Percentiles rank a stretch among this genome's conserved stretches.
Conservation (phyloP, 2,113 vertebrate species). For the Bubalus kerabau region DNA sequence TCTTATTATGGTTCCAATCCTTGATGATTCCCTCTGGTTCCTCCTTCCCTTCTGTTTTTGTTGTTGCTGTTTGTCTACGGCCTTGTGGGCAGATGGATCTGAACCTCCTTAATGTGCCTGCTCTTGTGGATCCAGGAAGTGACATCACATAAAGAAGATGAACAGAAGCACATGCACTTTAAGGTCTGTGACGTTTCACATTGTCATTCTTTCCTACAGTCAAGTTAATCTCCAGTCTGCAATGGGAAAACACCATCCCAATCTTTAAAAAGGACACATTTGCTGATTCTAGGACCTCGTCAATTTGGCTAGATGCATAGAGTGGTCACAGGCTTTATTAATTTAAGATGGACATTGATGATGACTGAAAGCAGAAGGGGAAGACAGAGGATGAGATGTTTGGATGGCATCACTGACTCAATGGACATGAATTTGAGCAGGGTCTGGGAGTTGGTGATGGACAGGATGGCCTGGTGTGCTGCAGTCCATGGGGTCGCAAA, state of each 20-base stretch:
- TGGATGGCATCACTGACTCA: not conserved
- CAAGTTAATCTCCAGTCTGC: not conserved
- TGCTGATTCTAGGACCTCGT: not conserved
- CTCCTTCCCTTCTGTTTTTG: not conserved
- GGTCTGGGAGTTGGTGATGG: not conserved
- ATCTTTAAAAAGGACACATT: not conserved
- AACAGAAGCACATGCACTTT: not conserved
- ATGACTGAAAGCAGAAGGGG: not conserved
- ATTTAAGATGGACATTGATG: not conserved
- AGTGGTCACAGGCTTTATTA: not conserved
- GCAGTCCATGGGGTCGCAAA: not conserved
- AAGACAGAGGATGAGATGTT: not conserved
- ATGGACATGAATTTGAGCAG: not conserved
- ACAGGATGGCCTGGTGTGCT: not conserved
- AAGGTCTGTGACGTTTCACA: not conserved
- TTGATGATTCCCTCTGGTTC: not conserved
- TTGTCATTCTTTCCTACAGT: not conserved
- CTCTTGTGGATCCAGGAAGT: not conserved
- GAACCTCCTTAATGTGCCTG: not conserved
- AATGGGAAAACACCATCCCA: not conserved
- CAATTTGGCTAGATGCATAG: not conserved
- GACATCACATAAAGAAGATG: not conserved
- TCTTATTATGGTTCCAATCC: not conserved
- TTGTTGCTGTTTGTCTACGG: not conserved
- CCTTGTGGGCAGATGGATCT: not conserved